Percentiles rank a stretch among this genome's conserved stretches.
These are phyloP conservation scores for Salvelinus alpinus DNA, from an alignment of 2,113 vertebrate genomes.

Conservation along the genomic window DNA sequence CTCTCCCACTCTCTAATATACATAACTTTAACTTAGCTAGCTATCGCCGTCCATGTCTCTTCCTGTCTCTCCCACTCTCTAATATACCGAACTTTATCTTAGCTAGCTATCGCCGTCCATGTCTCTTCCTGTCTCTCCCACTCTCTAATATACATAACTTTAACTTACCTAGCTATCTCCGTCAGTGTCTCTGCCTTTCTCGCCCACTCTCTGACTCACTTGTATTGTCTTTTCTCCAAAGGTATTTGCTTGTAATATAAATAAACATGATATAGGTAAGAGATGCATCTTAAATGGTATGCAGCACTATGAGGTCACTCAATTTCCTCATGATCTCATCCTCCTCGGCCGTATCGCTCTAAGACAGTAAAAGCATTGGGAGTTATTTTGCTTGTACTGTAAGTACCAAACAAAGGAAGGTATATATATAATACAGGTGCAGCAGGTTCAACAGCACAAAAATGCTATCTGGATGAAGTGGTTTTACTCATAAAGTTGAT, in stretches of 20 bases:
- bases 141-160: not conserved
- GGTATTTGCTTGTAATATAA: conserved; percentile 19
- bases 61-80: conserved; percentile 29
- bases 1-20: too few relatives aligned
- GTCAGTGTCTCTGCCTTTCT: conserved; percentile 39
- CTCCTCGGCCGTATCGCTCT: not conserved
- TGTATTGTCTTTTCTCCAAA: not conserved
- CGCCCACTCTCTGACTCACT: conserved; percentile 8
- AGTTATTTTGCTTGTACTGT: not conserved
- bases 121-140: conserved; percentile 37
- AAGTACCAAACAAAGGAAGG: too few relatives aligned
- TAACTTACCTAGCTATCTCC: conserved; percentile 4
- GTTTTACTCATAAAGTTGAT: not conserved
- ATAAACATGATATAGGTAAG: conserved; percentile 20
- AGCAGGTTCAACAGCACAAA: too few relatives aligned
- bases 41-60: conserved; percentile 39
- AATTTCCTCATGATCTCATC: conserved; percentile 1
- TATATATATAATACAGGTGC: too few relatives aligned
- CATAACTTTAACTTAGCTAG: not conserved
- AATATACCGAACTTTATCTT: too few relatives aligned
- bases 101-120: conserved; percentile 27
- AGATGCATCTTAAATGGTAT: conserved; percentile 28
- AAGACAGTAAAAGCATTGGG: not conserved
- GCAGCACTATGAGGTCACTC: conserved; percentile 20
- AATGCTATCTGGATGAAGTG: too few relatives aligned